These are phyloP conservation scores for Tamandua tetradactyla DNA, from an alignment of 2,797 vertebrate genomes.

Conservation along the genomic window DNA sequence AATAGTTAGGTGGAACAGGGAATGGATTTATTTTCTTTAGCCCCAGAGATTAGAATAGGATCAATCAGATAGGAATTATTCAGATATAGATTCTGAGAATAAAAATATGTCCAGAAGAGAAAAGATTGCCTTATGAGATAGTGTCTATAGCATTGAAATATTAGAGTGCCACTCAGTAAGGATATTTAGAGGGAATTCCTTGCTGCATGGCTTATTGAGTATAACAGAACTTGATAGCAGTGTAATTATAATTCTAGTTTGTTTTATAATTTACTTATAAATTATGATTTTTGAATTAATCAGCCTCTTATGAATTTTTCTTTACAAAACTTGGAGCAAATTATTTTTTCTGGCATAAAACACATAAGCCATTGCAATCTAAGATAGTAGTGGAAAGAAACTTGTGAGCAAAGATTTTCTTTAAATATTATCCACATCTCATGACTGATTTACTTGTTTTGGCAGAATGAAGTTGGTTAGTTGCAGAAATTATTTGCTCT, in stretches of 20 bases:
- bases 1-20: neutral
- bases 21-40: neutral
- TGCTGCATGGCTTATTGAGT: neutral
- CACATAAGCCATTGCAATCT: neutral
- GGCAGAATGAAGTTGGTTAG: conserved; percentile 58
- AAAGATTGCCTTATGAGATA: neutral
- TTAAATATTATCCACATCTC: conserved; percentile 50
- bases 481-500: conserved; percentile 70
- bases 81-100: neutral
- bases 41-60: neutral
- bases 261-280: conserved; percentile 20
- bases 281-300: neutral
- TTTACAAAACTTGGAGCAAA: conserved; percentile 16
- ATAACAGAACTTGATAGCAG: neutral
- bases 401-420: conserved; percentile 75
- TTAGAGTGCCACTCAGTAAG: neutral
- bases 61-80: neutral
- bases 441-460: conserved; percentile 48
- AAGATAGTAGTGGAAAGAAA: conserved; percentile 70
- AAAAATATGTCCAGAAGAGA: neutral
- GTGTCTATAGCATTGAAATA: neutral
- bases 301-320: neutral
- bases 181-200: neutral
- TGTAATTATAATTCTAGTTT: neutral
- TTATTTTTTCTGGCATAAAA: conserved; percentile 5